Conservation (phyloP, 2,113 vertebrate genomes). For the Lophius piscatorius region DNA sequence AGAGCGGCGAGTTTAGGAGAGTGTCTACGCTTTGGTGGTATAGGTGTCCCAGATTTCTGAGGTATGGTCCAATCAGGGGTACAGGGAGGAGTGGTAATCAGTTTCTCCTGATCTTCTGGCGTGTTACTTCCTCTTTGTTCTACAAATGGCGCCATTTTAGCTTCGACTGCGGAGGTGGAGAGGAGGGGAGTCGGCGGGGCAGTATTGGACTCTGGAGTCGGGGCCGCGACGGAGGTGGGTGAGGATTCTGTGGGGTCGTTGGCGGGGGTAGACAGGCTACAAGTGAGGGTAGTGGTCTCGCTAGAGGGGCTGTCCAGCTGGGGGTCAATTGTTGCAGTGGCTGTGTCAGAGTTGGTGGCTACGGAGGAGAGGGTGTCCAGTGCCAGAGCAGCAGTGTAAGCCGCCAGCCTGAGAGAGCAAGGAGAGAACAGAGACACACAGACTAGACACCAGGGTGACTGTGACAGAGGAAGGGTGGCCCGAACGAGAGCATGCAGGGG, state of each 20-base stretch:
- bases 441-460: slow-evolving; percentile 78
- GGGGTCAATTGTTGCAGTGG: slow-evolving; percentile 94
- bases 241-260: slow-evolving; percentile 86
- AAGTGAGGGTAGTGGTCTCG: slow-evolving; percentile 95
- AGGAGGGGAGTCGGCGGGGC: slow-evolving; percentile 62
- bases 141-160: slow-evolving; percentile 87
- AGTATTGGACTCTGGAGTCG: slow-evolving; percentile 69
- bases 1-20: slow-evolving; percentile 70
- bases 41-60: slow-evolving; percentile 66
- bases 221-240: slow-evolving; percentile 63
- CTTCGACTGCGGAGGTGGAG: slow-evolving; percentile 52
- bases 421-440: slow-evolving; percentile 88
- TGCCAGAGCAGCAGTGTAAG: slow-evolving; percentile 87
- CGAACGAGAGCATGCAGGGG: slow-evolving; percentile 64
- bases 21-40: slow-evolving; percentile 72
- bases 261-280: slow-evolving; percentile 87
- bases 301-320: slow-evolving; percentile 97
- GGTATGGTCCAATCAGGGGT: slow-evolving; percentile 75
- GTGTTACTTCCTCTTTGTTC: slow-evolving; percentile 79
- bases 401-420: slow-evolving; percentile 90
- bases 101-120: slow-evolving; percentile 66
- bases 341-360: slow-evolving; percentile 95
- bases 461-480: slow-evolving; percentile 73
- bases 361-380: slow-evolving; percentile 96
- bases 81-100: slow-evolving; percentile 77